These are phyloP conservation scores for Amblyopsis rosae DNA, from an alignment of 2,113 vertebrate species.

Conservation along the genomic window DNA sequence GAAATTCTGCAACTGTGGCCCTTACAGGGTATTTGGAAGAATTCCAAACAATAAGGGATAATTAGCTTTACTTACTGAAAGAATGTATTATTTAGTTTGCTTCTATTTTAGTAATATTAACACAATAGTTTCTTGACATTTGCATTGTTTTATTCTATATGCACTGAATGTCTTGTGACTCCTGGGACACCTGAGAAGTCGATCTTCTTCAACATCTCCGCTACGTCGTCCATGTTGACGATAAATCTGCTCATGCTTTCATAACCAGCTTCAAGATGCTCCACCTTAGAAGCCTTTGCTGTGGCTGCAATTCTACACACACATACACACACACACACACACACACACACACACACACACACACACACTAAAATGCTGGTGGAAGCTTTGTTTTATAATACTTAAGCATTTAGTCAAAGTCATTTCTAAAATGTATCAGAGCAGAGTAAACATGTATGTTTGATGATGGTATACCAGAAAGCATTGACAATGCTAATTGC, in stretches of 20 bases:
- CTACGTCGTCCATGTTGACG: constrained; percentile 79
- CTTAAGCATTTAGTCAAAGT: too few species aligned
- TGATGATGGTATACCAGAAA: too few species aligned
- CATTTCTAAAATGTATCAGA: too few species aligned
- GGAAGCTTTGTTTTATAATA: too few species aligned
- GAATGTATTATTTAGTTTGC: too few species aligned
- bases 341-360: not conserved
- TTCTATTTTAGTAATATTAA: not conserved
- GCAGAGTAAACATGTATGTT: too few species aligned
- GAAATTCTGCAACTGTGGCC: too few species aligned
- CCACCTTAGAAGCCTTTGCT: constrained; percentile 76
- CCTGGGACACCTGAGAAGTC: constrained; percentile 79
- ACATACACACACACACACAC: constrained; percentile 7
- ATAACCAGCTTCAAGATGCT: constrained; percentile 78
- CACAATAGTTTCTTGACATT: not conserved
- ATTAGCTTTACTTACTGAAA: too few species aligned
- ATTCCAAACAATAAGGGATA: too few species aligned
- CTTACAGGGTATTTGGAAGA: too few species aligned
- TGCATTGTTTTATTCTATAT: not conserved
- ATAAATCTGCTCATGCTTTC: constrained; percentile 86
- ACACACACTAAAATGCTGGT: not conserved
- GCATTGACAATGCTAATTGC: too few species aligned
- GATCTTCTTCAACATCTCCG: constrained; percentile 81
- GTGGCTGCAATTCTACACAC: constrained; percentile 81
- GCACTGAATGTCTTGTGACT: not conserved